Conservation (phyloP, 2,797 vertebrate species). For the Aldrovandia affinis region DNA sequence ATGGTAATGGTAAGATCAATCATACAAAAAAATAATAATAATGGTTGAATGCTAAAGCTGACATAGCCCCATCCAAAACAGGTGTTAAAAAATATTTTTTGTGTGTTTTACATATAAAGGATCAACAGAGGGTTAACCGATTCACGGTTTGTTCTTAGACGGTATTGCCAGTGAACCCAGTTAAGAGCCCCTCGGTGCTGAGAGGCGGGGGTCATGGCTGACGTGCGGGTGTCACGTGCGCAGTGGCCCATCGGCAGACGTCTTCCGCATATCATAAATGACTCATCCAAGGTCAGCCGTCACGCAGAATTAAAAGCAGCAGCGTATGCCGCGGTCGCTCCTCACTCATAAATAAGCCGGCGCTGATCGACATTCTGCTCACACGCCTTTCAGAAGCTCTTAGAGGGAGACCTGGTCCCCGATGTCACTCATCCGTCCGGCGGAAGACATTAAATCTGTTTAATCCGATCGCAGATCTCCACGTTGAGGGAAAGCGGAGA, state of each 20-base stretch:
- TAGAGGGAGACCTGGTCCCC: conserved; percentile 1
- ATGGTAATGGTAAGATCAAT: too few species aligned
- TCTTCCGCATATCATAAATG: conserved; percentile 3
- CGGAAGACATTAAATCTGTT: conserved; percentile 28
- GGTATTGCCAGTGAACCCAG: not conserved
- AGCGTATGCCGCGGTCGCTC: not conserved
- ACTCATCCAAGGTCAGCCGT: conserved; percentile 4
- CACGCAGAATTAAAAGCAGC: conserved; percentile 10
- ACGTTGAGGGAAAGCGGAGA: conserved; percentile 11
- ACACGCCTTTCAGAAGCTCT: conserved; percentile 11
- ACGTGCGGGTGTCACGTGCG: not conserved
- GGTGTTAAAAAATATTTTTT: too few species aligned
- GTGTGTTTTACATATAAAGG: too few species aligned
- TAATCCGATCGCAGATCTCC: conserved; percentile 28
- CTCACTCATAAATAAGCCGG: conserved; percentile 3
- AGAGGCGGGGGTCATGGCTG: not conserved
- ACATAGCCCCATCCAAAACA: too few species aligned
- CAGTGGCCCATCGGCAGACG: not conserved
- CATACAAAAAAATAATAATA: too few species aligned
- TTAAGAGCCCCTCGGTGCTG: not conserved
- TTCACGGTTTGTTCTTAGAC: too few species aligned
- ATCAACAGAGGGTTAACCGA: not conserved
- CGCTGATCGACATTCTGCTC: conserved; percentile 24
- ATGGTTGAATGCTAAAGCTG: too few species aligned
- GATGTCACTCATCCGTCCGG: conserved; percentile 16